Evolutionary conservation across 2,113 vertebrate genomes (phyloP).

Genomic region (Xyliphius kryptos): DNA sequence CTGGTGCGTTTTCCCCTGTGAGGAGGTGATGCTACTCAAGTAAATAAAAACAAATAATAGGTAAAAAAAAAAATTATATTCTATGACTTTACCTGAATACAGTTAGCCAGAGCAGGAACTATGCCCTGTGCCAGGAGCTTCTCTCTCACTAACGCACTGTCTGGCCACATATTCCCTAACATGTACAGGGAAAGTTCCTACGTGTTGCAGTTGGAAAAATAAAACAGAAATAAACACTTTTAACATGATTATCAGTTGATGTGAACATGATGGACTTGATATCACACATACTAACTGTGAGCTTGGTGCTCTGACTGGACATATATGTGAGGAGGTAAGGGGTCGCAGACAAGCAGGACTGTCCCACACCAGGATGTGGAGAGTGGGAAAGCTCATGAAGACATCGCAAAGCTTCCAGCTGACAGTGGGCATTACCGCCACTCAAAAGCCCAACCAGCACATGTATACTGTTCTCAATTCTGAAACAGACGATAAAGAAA

Average conservation of each 20-base stretch:
- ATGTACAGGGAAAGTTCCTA: slow-evolving; percentile 94
- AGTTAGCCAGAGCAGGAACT: slow-evolving; percentile 73
- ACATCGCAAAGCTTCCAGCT: slow-evolving; percentile 78
- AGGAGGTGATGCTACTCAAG: too few relatives aligned
- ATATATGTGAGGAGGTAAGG: slow-evolving; percentile 93
- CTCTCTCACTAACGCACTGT: slow-evolving; percentile 73
- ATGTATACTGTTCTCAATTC: slow-evolving; percentile 78
- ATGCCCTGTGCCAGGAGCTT: slow-evolving; percentile 88
- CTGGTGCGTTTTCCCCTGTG: too few relatives aligned
- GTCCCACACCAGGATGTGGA: slow-evolving; percentile 62
- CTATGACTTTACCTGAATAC: slow-evolving; percentile 83
- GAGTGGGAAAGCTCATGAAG: slow-evolving; percentile 88
- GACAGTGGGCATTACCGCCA: slow-evolving; percentile 71
- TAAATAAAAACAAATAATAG: too few relatives aligned
- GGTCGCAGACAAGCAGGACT: slow-evolving; percentile 79
- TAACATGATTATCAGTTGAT: not conserved
- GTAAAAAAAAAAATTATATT: too few relatives aligned
- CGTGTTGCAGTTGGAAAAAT: not conserved
- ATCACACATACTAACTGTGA: slow-evolving; percentile 70
- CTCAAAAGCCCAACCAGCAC: slow-evolving; percentile 79
- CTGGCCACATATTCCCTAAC: slow-evolving; percentile 84
- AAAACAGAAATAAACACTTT: too few relatives aligned
- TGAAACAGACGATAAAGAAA: slow-evolving; percentile 41
- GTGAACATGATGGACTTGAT: not conserved
- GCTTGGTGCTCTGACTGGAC: slow-evolving; percentile 77